Evolutionary conservation across 2,797 vertebrate genomes (phyloP), one percentile per base, ranked within the genome.

Genomic region (Tadarida brasiliensis): DNA sequence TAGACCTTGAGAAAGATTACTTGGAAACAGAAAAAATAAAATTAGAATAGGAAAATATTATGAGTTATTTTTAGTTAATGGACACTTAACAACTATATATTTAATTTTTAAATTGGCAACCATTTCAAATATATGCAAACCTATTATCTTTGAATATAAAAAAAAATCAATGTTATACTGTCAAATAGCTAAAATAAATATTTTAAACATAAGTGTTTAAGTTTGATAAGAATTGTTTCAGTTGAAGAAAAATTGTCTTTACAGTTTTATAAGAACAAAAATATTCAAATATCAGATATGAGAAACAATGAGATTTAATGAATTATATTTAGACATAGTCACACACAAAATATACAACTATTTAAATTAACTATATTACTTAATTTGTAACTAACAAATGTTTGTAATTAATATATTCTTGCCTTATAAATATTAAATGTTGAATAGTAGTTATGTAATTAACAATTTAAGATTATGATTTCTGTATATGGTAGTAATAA

Each of bases 221-320:
- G 22, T 80, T 90, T 93, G 44, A 74, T 76, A 57, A 61, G 30
- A 93, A 92, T 56, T 88, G 8, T 49, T 94, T 90, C 7, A 89
- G 10, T 65, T 92, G 19, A 59, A 56, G 76, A 82, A 78, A 89
- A 93, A 51, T 61, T 94, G 17, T 33, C 33, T 80, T 68, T 70
- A 91, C 6, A 84, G 7, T 87, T 77, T 94, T 70, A 1, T 2
- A 96, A 70, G 57, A 94, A 83, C 11, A 94, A 96, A 96, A 85
- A 90, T 96, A 93, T 59, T 77, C 87, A 44, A 73, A 65, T 89
- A 80, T 54, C 20, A 76, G 19, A 81, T 76, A 59, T 51, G 59
- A 95, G 39, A 92, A 96, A 59, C 35, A 95, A 91, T 83, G 28
- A 87, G 17, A 94, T 87, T 78, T 91, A 86, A 83, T 92, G 65